phyloP scores from a whole-genome alignment of 1,140 invertebrate species.

The Nebria ingens region DNA sequence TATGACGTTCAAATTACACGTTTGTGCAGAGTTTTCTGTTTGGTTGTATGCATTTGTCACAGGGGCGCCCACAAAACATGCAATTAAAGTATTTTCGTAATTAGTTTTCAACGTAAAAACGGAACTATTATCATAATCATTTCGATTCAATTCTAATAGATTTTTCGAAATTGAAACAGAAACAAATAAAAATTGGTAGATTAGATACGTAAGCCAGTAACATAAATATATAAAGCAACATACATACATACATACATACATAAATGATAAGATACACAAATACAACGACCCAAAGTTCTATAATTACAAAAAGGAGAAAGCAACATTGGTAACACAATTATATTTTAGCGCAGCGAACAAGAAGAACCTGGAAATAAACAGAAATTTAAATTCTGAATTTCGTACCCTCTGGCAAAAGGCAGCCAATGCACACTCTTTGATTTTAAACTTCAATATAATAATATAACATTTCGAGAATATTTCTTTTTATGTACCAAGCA shows the following conservation, averaged over 20 bases:
- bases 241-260: neutral
- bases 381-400: neutral
- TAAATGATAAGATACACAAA: neutral
- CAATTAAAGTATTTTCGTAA: too few relatives aligned
- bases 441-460: constrained; percentile 10
- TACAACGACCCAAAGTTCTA: neutral
- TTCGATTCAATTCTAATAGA: too few relatives aligned
- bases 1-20: neutral
- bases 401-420: neutral
- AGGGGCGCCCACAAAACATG: too few relatives aligned
- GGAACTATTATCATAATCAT: too few relatives aligned
- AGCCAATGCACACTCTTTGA: neutral
- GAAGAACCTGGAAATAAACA: neutral
- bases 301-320: constrained; percentile 7
- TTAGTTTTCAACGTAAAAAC: too few relatives aligned
- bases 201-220: too few relatives aligned
- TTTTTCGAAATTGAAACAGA: too few relatives aligned
- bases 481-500: constrained; percentile 1
- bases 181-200: too few relatives aligned
- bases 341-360: neutral
- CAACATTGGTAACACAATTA: constrained; percentile 4
- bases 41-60: neutral
- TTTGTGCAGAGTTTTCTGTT: neutral
- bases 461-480: neutral
- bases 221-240: neutral